Base-by-base conservation (phyloP, 2,797 vertebrate species). In the Gastrophryne carolinensis region DNA sequence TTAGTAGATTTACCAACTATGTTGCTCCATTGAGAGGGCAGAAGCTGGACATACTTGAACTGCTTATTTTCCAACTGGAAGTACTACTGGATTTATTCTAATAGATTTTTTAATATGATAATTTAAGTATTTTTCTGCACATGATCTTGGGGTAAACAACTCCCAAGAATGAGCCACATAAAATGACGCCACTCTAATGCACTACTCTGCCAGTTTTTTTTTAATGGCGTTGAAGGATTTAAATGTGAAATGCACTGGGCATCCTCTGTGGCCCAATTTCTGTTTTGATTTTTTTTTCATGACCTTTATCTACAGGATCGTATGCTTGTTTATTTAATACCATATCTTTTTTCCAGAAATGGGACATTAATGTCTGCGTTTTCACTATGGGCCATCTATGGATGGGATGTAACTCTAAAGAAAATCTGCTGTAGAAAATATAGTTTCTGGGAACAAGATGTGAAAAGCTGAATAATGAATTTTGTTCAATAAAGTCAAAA, bases 1-100 rank as follows among this genome's bases (percentile, higher is more conserved):
- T 72, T 72, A 58, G 54, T 72, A 72, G 52, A 58, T 58, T 37
- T 71, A 65, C 44, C 67, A 66, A 30, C 58, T 44, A 57, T 37
- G 17, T 69, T 53, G 49, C 64, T 53, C 66, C 35, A 70, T 49
- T 41, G 19, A 24, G 74, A 39, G 30, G 17, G 15, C 29, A 29
- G 52, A 32, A 27, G 63, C 61, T 77, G 67, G 58, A 78, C 57
- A 78, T 78, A 78, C 75, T 78, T 78, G 75, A 78, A 78, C n/a
- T 65, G 67, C n/a, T 65, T 65, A 65, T 71, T 58, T 72, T 71
- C 58, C 52, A 66, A 27, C 35, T 21, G 63, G 23, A 32, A 26
- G 56, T 54, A 70, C 66, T 71, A 71, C 75, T 72, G 72, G 62
- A 74, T 66, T 74, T 58, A 56, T 67, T 9, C 37, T 61, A 23